These are phyloP conservation scores for Turritopsis rubra DNA, from an alignment of 30 jellyfish, hydroid and myxozoan species.

Conservation along the genomic window DNA sequence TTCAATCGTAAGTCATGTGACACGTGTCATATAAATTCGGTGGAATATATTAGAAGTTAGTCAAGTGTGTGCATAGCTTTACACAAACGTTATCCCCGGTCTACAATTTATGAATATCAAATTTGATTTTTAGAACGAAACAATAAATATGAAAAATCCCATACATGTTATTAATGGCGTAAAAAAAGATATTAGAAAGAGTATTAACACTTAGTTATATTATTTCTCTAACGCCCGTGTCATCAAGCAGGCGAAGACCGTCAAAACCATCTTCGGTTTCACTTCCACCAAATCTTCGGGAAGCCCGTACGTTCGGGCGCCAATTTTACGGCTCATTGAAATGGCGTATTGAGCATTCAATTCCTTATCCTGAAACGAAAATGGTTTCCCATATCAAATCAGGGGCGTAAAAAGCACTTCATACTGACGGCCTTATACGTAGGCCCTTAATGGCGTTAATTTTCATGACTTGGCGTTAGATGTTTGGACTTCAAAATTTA, in stretches of 20 bases:
- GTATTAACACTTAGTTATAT: neutral
- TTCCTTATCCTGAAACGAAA: constrained; percentile 56
- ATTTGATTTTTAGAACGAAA: no score
- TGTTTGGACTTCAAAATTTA: no score
- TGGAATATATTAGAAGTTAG: no score
- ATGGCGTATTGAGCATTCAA: constrained; percentile 91
- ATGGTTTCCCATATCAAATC: neutral
- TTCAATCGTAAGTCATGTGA: no score
- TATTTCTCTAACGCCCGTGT: constrained; percentile 35
- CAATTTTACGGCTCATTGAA: constrained; percentile 96
- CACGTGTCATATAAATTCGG: no score
- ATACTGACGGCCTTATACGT: no score
- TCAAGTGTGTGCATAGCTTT: neutral
- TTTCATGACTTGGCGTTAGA: no score
- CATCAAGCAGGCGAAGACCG: constrained; percentile 95
- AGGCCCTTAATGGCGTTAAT: no score
- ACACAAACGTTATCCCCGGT: neutral
- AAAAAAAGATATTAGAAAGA: neutral
- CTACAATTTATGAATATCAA: neutral
- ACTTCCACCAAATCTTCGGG: constrained; percentile 98
- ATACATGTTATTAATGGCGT: neutral
- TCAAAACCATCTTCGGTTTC: constrained; percentile 97
- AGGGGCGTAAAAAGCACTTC: no score
- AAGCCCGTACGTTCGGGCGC: constrained; percentile 95
- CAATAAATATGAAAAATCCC: neutral